phyloP scores from a whole-genome alignment of 2,113 vertebrate species.

The Anser cygnoides region DNA sequence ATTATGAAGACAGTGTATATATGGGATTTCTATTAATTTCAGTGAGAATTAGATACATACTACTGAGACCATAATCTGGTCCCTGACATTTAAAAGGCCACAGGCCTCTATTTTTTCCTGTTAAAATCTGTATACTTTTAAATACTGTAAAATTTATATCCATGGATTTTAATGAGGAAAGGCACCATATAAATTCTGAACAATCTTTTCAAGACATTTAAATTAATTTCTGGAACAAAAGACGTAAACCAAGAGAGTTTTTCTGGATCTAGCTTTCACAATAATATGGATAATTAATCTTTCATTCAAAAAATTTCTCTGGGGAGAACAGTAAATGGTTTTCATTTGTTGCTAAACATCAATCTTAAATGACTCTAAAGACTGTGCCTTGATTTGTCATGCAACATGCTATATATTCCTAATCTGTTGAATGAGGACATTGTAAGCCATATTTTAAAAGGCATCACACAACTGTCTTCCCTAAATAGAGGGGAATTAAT shows the following conservation, averaged over 20 bases:
- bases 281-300: constrained; percentile 65
- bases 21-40: constrained; percentile 21
- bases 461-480: not conserved
- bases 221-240: constrained; percentile 68
- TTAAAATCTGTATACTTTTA: constrained; percentile 48
- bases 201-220: constrained; percentile 55
- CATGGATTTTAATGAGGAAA: constrained; percentile 54
- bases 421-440: not conserved
- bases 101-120: constrained; percentile 16
- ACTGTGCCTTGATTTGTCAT: constrained; percentile 35
- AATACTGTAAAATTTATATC: constrained; percentile 34
- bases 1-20: not conserved
- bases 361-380: constrained; percentile 46
- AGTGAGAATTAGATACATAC: not conserved
- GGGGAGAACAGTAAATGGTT: constrained; percentile 42
- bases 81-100: constrained; percentile 32
- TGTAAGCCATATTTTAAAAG: constrained; percentile 11
- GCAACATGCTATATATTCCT: constrained; percentile 36
- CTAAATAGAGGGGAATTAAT: not conserved
- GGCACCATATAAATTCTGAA: constrained; percentile 53
- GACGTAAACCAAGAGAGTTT: constrained; percentile 37
- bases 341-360: constrained; percentile 65
- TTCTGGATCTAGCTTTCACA: constrained; percentile 62
- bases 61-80: constrained; percentile 8
- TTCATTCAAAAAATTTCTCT: constrained; percentile 62